Percentiles rank a stretch among this genome's conserved stretches.
Evolutionary conservation across 2,113 vertebrate species (phyloP).

Genomic region (Otolemur garnettii): DNA sequence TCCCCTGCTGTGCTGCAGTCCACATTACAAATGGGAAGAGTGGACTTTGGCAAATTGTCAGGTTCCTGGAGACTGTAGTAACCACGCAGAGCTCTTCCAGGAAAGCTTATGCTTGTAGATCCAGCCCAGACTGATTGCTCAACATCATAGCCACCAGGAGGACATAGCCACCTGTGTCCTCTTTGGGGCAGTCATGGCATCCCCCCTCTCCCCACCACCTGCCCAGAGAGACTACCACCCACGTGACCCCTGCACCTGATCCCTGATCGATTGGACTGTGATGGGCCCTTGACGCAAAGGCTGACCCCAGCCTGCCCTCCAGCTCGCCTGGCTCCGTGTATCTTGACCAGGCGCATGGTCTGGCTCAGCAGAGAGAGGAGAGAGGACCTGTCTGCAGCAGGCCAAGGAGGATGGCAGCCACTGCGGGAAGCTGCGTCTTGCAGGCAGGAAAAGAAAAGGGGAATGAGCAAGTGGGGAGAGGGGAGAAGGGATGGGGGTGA

Average conservation of each 20-base stretch:
- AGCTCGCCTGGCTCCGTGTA: background rate
- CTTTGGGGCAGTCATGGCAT: background rate
- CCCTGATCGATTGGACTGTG: background rate
- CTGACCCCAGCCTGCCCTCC: background rate
- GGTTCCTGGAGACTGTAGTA: fast-evolving
- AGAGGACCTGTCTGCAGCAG: fast-evolving
- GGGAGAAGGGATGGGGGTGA: background rate
- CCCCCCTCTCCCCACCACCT: background rate
- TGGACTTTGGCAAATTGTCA: background rate
- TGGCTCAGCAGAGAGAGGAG: background rate
- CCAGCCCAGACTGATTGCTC: fast-evolving
- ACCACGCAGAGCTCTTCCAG: fast-evolving
- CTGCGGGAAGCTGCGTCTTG: background rate
- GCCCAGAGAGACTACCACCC: background rate
- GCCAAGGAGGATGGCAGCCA: background rate
- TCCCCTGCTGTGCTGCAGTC: fast-evolving
- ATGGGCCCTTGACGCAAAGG: background rate
- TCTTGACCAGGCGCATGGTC: background rate
- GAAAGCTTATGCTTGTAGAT: too few species aligned
- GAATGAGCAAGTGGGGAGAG: background rate
- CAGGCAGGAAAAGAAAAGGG: background rate
- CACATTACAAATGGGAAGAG: fast-evolving
- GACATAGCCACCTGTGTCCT: too few species aligned
- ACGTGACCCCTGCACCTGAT: fast-evolving
- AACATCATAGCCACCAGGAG: fast-evolving